These are phyloP conservation scores for Cataglyphis altisquamis DNA, from an alignment of 2,888 invertebrate species.

Conservation along the genomic window DNA sequence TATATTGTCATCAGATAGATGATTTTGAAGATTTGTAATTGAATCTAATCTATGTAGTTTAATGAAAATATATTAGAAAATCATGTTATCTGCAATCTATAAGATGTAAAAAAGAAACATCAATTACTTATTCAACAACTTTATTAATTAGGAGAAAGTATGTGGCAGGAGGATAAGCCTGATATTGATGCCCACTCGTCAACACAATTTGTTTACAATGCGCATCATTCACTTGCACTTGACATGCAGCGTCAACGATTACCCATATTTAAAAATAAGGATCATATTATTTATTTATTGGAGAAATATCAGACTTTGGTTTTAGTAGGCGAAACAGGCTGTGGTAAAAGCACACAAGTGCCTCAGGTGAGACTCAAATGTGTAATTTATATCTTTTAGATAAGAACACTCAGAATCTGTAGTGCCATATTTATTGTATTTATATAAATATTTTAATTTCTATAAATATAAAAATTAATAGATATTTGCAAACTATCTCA, in stretches of 20 bases:
- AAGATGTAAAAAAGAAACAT: not conserved
- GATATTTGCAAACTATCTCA: not conserved
- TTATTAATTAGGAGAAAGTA: constrained; percentile 79
- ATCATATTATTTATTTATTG: constrained; percentile 95
- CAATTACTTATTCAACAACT: constrained; percentile 60
- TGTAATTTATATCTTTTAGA: not conserved
- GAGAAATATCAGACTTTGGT: constrained; percentile 97
- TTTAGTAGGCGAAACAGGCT: constrained; percentile 97
- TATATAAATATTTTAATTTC: not conserved
- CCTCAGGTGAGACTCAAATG: constrained; percentile 91
- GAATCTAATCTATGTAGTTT: not conserved
- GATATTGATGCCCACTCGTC: constrained; percentile 88
- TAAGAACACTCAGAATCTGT: not conserved
- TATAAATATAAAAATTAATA: constrained; percentile 8
- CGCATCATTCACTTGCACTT: constrained; percentile 93
- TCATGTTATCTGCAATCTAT: not conserved
- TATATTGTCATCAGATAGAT: not conserved
- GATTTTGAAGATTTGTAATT: not conserved
- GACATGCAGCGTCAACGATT: constrained; percentile 94
- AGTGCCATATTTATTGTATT: not conserved
- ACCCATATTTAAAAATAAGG: constrained; percentile 94
- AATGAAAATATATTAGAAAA: not conserved
- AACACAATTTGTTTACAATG: constrained; percentile 94
- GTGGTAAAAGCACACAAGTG: constrained; percentile 98
- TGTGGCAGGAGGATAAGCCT: constrained; percentile 85